phyloP scores from a whole-genome alignment of 2,113 vertebrate species.

The Dasyurus viverrinus region DNA sequence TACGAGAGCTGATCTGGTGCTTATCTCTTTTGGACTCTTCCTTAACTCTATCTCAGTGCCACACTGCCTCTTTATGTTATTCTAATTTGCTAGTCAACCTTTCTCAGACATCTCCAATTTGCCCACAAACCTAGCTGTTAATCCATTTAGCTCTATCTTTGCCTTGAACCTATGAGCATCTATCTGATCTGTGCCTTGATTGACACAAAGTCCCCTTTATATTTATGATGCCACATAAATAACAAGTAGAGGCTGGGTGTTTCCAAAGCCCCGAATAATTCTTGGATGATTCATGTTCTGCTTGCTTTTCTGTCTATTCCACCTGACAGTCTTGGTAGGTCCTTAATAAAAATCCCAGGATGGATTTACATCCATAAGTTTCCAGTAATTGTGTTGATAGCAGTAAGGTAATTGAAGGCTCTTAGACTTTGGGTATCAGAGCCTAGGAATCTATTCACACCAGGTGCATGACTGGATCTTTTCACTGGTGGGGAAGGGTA shows the following conservation, averaged over 20 bases:
- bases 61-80: background rate
- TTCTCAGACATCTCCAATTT: background rate
- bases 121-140: background rate
- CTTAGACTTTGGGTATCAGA: background rate
- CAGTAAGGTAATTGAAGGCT: background rate
- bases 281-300: background rate
- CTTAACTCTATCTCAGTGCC: background rate
- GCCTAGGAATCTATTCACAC: background rate
- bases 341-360: background rate
- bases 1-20: background rate
- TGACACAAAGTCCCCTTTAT: background rate
- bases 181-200: background rate
- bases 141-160: background rate
- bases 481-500: background rate
- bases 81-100: background rate
- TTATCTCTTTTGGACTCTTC: background rate
- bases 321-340: background rate
- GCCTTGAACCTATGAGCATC: background rate
- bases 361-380: background rate
- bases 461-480: background rate
- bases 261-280: background rate
- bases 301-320: background rate
- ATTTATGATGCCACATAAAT: background rate
- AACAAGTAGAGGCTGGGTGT: background rate
- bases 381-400: background rate